phyloP scores from a whole-genome alignment of 2,797 vertebrate species.

The Rousettus madagascariensis region DNA sequence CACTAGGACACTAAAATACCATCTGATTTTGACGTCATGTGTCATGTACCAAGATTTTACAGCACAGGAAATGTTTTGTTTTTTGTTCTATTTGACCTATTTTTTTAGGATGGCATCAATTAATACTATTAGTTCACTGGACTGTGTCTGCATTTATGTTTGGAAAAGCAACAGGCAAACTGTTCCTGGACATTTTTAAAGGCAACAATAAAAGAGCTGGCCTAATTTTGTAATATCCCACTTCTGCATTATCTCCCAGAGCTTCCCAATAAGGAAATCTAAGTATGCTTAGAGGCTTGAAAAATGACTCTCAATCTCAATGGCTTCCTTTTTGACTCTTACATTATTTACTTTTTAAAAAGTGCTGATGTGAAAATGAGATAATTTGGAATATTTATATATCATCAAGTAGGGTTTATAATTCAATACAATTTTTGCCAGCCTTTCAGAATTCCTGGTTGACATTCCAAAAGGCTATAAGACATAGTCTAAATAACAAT shows the following conservation, averaged over 20 bases:
- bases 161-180: conserved; percentile 52
- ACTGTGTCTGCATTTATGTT: conserved; percentile 40
- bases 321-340: background rate
- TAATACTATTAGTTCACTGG: conserved; percentile 56
- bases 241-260: background rate
- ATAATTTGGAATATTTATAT: background rate
- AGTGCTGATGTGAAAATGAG: background rate
- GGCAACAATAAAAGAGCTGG: background rate
- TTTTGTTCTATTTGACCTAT: conserved; percentile 66
- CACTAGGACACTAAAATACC: background rate
- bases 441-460: background rate
- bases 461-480: background rate
- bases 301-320: background rate
- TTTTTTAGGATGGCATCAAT: conserved; percentile 55
- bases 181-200: conserved; percentile 10
- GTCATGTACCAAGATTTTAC: conserved; percentile 15
- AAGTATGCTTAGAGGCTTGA: background rate
- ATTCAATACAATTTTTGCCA: background rate
- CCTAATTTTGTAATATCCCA: background rate
- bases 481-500: background rate
- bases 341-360: background rate
- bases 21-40: conserved; percentile 51
- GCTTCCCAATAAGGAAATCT: background rate
- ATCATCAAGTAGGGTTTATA: background rate
- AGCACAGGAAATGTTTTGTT: conserved; percentile 37